Conservation (phyloP, 1,140 invertebrate species). For the Sipha flava region DNA sequence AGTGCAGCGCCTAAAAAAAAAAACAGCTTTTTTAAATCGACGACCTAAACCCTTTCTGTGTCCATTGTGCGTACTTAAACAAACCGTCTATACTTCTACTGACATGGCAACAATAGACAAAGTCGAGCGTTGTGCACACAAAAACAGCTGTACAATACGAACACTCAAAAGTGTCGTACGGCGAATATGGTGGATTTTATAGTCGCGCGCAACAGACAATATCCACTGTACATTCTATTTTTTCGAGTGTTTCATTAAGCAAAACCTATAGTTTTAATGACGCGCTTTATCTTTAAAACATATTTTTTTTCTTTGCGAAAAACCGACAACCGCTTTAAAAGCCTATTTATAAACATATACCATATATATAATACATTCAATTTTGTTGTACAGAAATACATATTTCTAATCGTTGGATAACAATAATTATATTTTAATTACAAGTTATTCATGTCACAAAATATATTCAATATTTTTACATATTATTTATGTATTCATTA, state of each 20-base stretch:
- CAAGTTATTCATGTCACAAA: too few species aligned
- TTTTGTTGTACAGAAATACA: too few species aligned
- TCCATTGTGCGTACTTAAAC: constrained; percentile 28
- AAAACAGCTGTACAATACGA: constrained; percentile 30
- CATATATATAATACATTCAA: too few species aligned
- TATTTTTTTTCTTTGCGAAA: neutral
- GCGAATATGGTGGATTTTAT: constrained; percentile 13
- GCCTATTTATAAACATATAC: too few species aligned
- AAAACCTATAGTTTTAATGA: constrained; percentile 2
- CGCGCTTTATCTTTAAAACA: constrained; percentile 5
- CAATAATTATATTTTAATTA: too few species aligned
- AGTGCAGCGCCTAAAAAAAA: neutral
- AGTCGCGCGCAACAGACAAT: neutral
- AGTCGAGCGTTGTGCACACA: constrained; percentile 29
- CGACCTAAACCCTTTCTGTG: constrained; percentile 1
- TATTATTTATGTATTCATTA: too few species aligned
- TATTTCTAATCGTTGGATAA: too few species aligned
- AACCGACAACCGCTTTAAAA: neutral
- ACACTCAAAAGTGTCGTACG: constrained; percentile 25
- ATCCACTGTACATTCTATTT: neutral
- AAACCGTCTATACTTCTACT: constrained; percentile 25
- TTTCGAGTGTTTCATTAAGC: constrained; percentile 20
- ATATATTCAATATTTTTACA: too few species aligned
- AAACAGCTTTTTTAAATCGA: constrained; percentile 18
- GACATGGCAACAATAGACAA: constrained; percentile 30